Conservation (phyloP, 2,888 invertebrate genomes). For the Leistus spinibarbis region DNA sequence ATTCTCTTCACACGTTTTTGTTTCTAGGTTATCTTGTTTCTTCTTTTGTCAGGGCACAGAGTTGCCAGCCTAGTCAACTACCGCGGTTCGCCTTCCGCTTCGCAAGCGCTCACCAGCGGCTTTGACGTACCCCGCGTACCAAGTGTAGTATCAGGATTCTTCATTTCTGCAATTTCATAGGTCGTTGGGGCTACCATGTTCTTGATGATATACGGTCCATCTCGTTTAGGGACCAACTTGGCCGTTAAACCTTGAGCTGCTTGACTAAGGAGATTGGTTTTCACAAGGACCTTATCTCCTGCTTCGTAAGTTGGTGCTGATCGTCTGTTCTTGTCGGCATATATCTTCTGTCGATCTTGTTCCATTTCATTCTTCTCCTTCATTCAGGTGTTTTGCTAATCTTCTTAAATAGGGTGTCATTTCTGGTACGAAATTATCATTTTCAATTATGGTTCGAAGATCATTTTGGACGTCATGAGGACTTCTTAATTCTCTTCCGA, state of each 20-base stretch:
- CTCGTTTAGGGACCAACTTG: slow-evolving; percentile 5
- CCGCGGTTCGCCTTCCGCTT: too few relatives aligned
- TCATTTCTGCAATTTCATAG: not conserved
- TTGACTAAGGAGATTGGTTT: slow-evolving; percentile 40
- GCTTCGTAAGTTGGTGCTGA: slow-evolving; percentile 32
- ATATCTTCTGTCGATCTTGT: slow-evolving; percentile 40
- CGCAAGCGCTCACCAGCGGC: too few relatives aligned
- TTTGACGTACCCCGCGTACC: too few relatives aligned
- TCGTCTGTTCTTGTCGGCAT: slow-evolving; percentile 40
- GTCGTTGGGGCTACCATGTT: not conserved
- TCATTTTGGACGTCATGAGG: slow-evolving; percentile 25
- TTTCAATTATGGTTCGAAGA: not conserved
- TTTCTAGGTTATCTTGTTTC: too few relatives aligned
- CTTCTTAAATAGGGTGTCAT: too few relatives aligned
- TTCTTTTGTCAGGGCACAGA: too few relatives aligned
- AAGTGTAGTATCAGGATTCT: too few relatives aligned
- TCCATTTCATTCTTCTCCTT: too few relatives aligned
- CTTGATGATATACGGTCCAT: not conserved
- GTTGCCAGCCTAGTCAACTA: too few relatives aligned
- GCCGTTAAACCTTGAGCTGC: not conserved
- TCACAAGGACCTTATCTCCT: slow-evolving; percentile 40
- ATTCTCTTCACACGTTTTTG: too few relatives aligned
- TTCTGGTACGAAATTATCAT: too few relatives aligned
- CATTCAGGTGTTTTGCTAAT: too few relatives aligned
- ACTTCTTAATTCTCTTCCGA: slow-evolving; percentile 45